Conservation (phyloP, 1,140 invertebrate genomes). For the Teleogryllus occipitalis region DNA sequence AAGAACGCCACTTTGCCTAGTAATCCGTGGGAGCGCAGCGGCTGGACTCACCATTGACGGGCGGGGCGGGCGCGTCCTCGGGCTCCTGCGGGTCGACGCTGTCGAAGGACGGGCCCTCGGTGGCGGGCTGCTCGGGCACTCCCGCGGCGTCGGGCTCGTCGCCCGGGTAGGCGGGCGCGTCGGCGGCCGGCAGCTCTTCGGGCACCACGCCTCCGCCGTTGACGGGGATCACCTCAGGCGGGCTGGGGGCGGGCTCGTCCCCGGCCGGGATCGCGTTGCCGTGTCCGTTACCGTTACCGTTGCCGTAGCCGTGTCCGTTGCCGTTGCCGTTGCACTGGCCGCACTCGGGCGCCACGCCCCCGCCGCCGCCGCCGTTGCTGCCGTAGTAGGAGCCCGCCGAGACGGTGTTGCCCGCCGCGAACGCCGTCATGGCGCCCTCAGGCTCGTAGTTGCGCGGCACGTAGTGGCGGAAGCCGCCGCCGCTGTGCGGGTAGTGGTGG, state of each 20-base stretch:
- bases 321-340: not conserved
- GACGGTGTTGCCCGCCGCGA: constrained; percentile 4
- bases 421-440: not conserved
- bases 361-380: not conserved
- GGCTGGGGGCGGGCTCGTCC: not conserved
- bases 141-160: not conserved
- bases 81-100: too few species aligned
- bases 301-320: not conserved
- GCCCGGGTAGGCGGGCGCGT: not conserved
- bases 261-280: not conserved
- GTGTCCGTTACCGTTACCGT: not conserved
- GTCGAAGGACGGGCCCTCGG: not conserved
- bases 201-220: not conserved
- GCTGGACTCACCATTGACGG: not conserved
- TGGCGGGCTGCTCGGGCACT: not conserved
- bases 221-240: not conserved
- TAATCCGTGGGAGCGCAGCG: too few species aligned
- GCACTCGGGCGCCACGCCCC: not conserved
- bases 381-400: not conserved
- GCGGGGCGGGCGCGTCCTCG: too few species aligned
- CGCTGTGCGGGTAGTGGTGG: not conserved
- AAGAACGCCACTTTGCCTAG: too few species aligned
- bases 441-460: constrained; percentile 4
- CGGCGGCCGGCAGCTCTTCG: not conserved
- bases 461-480: not conserved